Conservation (phyloP, 2,113 vertebrate species). For the Patagioenas fasciata region DNA sequence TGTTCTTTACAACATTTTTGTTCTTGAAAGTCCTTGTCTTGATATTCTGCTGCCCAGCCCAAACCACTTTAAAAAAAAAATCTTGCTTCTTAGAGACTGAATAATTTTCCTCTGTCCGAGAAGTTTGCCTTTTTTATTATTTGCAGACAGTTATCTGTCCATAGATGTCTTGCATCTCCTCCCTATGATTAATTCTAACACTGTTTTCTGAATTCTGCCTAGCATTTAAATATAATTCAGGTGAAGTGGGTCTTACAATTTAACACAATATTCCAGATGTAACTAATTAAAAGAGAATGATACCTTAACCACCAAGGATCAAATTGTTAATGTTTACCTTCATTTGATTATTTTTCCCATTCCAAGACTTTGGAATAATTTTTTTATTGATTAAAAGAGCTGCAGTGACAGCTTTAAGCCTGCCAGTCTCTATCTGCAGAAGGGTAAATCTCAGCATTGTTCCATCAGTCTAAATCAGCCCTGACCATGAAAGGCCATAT, state of each 20-base stretch:
- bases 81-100: not conserved
- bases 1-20: not conserved
- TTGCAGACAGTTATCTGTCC: not conserved
- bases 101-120: not conserved
- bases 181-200: not conserved
- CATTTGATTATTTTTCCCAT: not conserved
- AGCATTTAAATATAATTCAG: not conserved
- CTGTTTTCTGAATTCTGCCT: not conserved
- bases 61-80: no score
- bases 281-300: not conserved
- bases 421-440: not conserved
- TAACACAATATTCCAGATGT: not conserved
- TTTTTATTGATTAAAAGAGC: not conserved
- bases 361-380: not conserved
- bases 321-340: not conserved
- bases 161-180: not conserved
- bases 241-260: not conserved
- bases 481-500: not conserved
- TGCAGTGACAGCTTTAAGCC: not conserved
- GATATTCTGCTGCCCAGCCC: not conserved
- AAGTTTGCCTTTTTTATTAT: not conserved
- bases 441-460: not conserved
- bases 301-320: not conserved
- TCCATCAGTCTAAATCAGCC: not conserved
- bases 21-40: not conserved